Conservation (phyloP, 2,888 invertebrate species). For the Himalopsyche anomala region DNA sequence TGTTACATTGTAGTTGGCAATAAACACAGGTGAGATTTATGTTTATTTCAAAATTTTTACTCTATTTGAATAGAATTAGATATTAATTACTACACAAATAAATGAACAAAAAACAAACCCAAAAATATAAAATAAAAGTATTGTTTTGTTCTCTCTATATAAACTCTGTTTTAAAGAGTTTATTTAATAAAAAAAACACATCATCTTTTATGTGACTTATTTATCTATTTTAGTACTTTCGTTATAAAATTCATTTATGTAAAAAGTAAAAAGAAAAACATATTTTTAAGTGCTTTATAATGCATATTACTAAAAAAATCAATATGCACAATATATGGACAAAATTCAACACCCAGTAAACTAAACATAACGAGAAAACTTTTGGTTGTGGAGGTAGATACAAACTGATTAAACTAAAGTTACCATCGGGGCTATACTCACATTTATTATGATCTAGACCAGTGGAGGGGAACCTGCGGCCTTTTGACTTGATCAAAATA, state of each 20-base stretch:
- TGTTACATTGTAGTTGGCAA: too few relatives aligned
- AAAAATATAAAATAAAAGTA: not conserved
- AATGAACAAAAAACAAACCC: too few relatives aligned
- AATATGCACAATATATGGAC: not conserved
- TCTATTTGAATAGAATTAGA: too few relatives aligned
- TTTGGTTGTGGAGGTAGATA: slow-evolving; percentile 27
- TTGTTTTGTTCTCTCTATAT: too few relatives aligned
- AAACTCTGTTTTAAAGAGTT: not conserved
- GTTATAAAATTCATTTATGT: not conserved
- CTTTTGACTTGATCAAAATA: too few relatives aligned
- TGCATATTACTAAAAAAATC: not conserved
- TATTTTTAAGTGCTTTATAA: not conserved
- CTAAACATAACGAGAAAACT: slow-evolving; percentile 7
- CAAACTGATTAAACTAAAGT: not conserved
- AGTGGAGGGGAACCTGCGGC: too few relatives aligned
- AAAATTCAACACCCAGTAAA: not conserved
- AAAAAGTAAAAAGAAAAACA: not conserved
- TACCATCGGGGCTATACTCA: not conserved
- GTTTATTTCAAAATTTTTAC: too few relatives aligned
- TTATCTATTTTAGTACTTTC: not conserved
- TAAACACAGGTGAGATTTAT: too few relatives aligned
- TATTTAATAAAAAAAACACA: not conserved
- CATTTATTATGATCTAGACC: too few relatives aligned
- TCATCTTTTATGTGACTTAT: not conserved
- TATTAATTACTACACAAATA: too few relatives aligned